Evolutionary conservation across 2,113 vertebrate genomes (phyloP), one percentile per base, ranked within the genome.

Genomic region (Herpetotheres cachinnans): DNA sequence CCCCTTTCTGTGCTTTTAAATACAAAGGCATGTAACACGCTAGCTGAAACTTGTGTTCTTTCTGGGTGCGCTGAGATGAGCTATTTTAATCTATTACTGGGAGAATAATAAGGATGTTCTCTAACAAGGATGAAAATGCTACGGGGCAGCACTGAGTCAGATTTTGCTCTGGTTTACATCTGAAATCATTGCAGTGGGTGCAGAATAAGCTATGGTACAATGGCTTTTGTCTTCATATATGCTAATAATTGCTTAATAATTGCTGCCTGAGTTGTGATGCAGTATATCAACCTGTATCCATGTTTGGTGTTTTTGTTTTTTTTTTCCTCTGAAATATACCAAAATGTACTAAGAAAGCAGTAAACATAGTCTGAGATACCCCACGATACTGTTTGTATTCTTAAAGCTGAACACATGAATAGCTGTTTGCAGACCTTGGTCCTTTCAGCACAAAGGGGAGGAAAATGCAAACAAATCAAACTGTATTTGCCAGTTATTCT

Each of bases 241-340:
- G 55, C 30, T 79, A 67, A 55, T 70, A 86, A 61, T 65, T 73
- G 19, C 46, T 65, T 76, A 56, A 34, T 25, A 85, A 71, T 72
- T 90, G 9, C 22, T 86, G 42, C 34, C 42, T 34, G 62, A 82
- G 6, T 27, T 46, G 25, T 86, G 67, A 59, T n/a, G 86, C 81
- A 72, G 11, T 78, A 29, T 20, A 65, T 24, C n/a, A 82, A 74
- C 9, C 7, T 59, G 2, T n/a, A 55, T 71, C 11, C 15, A 38
- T 3, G 1, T 66, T n/a, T 89, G 27, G 13, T 67, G 20, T 0
- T 26, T 32, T 66, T 27, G 3, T 0, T 11, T 38, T 63, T 56
- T 42, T 89, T 65, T 65, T 25, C 42, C 79, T 79, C n/a, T 36
- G 16, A 38, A 71, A 70, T 59, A 20, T 16, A 52, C 10, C 5